A percentile compares a stretch with the other conserved stretches of the same genome.
Conservation (phyloP, 92 coral and sea anemone genomes). For the Metridium senile region DNA sequence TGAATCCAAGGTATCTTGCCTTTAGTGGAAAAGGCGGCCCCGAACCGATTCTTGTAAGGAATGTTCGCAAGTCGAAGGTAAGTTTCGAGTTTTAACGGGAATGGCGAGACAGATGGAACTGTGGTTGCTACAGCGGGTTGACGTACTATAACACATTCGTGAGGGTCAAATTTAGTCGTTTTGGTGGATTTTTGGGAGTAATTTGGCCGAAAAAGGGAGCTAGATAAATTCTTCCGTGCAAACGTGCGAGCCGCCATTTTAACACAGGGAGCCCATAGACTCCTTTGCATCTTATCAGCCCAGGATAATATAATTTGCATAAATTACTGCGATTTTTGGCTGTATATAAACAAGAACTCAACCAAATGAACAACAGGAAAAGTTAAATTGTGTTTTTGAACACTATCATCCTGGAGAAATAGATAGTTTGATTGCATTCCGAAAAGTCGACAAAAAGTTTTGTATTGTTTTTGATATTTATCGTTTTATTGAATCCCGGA, state of each 20-base stretch:
- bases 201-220: conserved; percentile 23
- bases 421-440: too few species aligned
- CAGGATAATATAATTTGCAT: too few species aligned
- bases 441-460: too few species aligned
- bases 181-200: neutral
- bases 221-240: neutral
- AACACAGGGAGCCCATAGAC: conserved; percentile 11
- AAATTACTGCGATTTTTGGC: neutral
- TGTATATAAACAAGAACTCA: too few species aligned
- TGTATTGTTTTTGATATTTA: too few species aligned
- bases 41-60: conserved; percentile 65
- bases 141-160: conserved; percentile 56
- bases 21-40: conserved; percentile 47
- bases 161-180: conserved; percentile 26
- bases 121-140: conserved; percentile 57
- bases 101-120: conserved; percentile 63
- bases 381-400: too few species aligned
- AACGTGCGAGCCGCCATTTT: neutral
- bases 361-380: too few species aligned
- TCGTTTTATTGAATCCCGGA: too few species aligned
- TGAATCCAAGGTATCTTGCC: conserved; percentile 76
- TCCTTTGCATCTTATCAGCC: too few species aligned
- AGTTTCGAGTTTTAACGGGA: conserved; percentile 66
- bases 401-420: too few species aligned
- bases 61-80: conserved; percentile 65